phyloP scores from a whole-genome alignment of 2,797 vertebrate species.

The Myotis daubentonii region DNA sequence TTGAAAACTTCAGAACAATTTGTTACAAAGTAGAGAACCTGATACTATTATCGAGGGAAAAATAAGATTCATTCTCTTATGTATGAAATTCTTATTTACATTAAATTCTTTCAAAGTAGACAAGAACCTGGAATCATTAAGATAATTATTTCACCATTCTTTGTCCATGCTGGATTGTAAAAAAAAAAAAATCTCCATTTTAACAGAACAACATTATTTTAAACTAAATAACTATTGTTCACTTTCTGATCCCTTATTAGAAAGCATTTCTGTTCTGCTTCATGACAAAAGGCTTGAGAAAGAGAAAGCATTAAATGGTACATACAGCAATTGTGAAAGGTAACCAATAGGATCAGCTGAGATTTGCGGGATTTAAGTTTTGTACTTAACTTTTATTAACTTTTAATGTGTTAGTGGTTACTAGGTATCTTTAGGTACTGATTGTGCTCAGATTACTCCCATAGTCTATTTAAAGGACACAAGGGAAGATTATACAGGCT shows the following conservation, averaged over 20 bases:
- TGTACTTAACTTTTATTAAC: conserved; percentile 9
- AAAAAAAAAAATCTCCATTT: neutral
- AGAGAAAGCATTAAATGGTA: conserved; percentile 6
- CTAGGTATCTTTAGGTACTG: conserved; percentile 53
- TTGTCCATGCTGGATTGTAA: neutral
- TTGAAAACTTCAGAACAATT: conserved; percentile 25
- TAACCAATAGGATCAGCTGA: neutral
- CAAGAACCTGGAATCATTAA: neutral
- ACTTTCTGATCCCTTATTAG: neutral
- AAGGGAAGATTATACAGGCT: neutral
- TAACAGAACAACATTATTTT: neutral
- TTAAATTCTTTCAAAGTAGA: conserved; percentile 41
- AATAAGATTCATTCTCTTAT: neutral
- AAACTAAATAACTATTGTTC: neutral
- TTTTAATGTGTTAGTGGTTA: conserved; percentile 8
- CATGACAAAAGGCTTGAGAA: conserved; percentile 3
- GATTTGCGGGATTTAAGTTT: conserved; percentile 28
- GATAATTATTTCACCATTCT: neutral
- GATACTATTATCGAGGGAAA: conserved; percentile 2
- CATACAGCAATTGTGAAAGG: neutral
- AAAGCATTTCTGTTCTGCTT: conserved; percentile 46
- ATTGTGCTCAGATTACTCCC: conserved; percentile 26
- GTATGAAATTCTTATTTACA: conserved; percentile 4
- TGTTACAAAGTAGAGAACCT: conserved; percentile 13
- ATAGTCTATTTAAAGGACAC: conserved; percentile 52